Percentiles rank a stretch among this genome's conserved stretches.
Evolutionary conservation across 2,888 invertebrate genomes (phyloP).

Genomic region (Eilema griseolum): DNA sequence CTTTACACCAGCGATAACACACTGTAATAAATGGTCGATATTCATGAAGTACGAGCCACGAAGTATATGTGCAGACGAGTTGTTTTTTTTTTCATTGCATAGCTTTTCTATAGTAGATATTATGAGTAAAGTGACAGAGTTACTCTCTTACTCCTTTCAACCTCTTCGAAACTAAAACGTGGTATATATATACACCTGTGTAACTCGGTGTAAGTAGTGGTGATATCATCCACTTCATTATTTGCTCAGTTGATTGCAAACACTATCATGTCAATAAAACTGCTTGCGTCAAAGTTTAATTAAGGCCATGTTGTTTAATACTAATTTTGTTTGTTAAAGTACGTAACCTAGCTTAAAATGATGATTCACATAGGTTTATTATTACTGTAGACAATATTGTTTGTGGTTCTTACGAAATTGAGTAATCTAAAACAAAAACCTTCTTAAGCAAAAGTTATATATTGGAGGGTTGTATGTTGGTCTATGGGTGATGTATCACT

Average conservation of each 20-base stretch:
- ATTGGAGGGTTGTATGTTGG: too few relatives aligned
- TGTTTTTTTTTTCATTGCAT: background rate
- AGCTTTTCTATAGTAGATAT: background rate
- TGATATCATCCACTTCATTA: constrained; percentile 71
- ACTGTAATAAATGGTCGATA: background rate
- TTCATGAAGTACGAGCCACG: background rate
- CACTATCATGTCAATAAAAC: constrained; percentile 59
- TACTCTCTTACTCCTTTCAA: constrained; percentile 14
- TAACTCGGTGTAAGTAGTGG: constrained; percentile 49
- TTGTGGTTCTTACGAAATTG: background rate
- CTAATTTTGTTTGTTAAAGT: background rate
- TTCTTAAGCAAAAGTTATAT: background rate
- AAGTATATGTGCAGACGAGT: background rate
- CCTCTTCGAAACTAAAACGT: constrained; percentile 6
- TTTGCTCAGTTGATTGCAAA: constrained; percentile 73
- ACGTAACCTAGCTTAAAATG: background rate
- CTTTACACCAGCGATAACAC: background rate
- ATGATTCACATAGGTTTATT: background rate
- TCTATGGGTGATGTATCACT: background rate
- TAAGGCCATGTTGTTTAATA: constrained; percentile 56
- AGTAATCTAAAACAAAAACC: background rate
- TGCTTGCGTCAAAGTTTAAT: constrained; percentile 68
- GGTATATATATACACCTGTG: constrained; percentile 55
- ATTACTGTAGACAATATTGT: background rate
- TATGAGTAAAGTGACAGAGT: background rate